A percentile compares a stretch with the other conserved stretches of the same genome.
phyloP scores from a whole-genome alignment of 2,888 invertebrate genomes.

The Nemoura dubitans region DNA sequence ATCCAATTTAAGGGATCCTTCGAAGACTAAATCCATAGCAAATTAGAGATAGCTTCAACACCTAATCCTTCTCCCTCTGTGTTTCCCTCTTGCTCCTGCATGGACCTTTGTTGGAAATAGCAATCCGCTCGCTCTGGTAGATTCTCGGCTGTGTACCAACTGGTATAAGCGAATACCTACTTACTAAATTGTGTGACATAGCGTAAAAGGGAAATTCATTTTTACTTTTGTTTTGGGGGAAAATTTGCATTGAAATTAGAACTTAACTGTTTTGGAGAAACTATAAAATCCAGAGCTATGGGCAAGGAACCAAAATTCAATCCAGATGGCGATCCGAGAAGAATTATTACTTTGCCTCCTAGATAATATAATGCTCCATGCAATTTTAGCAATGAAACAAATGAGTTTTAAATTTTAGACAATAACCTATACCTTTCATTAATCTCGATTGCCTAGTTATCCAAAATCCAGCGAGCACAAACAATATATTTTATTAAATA shows the following conservation, averaged over 20 bases:
- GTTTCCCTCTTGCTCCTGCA: constrained; percentile 48
- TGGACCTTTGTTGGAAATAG: constrained; percentile 44
- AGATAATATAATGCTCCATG: too few relatives aligned
- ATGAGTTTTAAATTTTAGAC: too few relatives aligned
- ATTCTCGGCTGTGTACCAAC: background rate
- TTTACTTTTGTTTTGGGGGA: background rate
- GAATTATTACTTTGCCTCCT: too few relatives aligned
- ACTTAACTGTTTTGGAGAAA: background rate
- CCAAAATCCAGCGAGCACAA: too few relatives aligned
- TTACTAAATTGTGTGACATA: background rate
- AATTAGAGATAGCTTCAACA: constrained; percentile 66
- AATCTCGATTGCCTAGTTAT: too few relatives aligned
- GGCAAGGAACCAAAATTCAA: too few relatives aligned
- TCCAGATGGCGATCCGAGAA: too few relatives aligned
- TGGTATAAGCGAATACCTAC: background rate
- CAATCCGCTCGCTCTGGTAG: background rate
- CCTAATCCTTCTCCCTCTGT: constrained; percentile 47
- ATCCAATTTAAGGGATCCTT: constrained; percentile 67
- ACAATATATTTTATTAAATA: too few relatives aligned
- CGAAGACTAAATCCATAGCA: constrained; percentile 66
- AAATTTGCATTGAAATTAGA: background rate
- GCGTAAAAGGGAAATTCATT: background rate
- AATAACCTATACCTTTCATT: too few relatives aligned
- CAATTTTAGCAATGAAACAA: too few relatives aligned
- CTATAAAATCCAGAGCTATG: too few relatives aligned